A percentile compares a stretch with the other conserved stretches of the same genome.
These are phyloP conservation scores for Ariolimax columbianus DNA, from an alignment of 2,888 invertebrate species.

Conservation along the genomic window DNA sequence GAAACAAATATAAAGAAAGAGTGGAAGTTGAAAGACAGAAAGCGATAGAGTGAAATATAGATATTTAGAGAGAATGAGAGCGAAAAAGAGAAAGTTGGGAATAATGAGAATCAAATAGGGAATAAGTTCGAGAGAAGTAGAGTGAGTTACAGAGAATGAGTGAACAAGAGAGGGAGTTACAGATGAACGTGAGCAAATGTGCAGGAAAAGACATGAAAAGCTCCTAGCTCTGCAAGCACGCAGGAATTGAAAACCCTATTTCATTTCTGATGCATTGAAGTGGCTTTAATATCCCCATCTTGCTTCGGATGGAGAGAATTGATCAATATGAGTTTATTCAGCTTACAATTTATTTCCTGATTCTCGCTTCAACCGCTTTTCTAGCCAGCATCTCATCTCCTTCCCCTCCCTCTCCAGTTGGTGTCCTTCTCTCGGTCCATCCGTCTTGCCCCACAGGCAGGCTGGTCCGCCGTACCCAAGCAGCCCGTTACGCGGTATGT, in stretches of 20 bases:
- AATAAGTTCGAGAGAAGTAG: too few relatives aligned
- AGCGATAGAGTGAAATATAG: too few relatives aligned
- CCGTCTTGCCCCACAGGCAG: not conserved
- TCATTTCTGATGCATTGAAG: conserved; percentile 37
- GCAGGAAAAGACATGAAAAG: not conserved
- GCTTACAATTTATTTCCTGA: conserved; percentile 38
- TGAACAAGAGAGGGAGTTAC: too few relatives aligned
- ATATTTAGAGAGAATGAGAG: too few relatives aligned
- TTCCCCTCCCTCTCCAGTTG: not conserved
- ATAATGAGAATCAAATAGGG: too few relatives aligned
- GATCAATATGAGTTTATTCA: conserved; percentile 38
- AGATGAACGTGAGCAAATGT: too few relatives aligned
- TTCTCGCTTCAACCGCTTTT: conserved; percentile 12
- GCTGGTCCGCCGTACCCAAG: not conserved
- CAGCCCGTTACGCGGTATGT: not conserved
- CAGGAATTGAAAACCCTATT: conserved; percentile 33
- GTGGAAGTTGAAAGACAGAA: too few relatives aligned
- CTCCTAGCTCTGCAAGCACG: conserved; percentile 11
- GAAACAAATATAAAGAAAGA: too few relatives aligned
- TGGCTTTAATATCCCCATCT: conserved; percentile 43
- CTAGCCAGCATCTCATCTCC: not conserved
- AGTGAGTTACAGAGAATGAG: too few relatives aligned
- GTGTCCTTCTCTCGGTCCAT: not conserved
- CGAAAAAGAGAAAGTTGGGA: too few relatives aligned
- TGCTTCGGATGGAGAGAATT: not conserved